Base-by-base conservation (phyloP, 1,140 invertebrate species). In the silkworm (Bombyx mori) region DNA sequence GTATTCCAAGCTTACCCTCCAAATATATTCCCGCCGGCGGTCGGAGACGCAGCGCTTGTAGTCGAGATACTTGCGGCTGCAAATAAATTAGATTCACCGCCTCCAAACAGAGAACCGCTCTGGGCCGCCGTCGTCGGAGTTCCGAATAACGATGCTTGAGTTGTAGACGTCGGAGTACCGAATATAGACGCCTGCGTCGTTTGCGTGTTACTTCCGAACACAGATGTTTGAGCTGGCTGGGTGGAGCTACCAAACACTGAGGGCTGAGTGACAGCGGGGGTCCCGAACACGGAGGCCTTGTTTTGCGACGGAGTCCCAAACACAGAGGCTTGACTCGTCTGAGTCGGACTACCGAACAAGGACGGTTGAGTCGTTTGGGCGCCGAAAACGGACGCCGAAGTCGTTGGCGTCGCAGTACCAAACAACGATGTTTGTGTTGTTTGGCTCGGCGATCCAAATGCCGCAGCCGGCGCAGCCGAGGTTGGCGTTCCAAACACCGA, bases 31-130 rank as follows among this genome's bases (percentile, higher is more conserved):
- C 81, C 82, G 8, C 70, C 26, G 71, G 52, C 63, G 77, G 1
- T 62, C 57, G 65, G 75, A 4, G 77, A 62, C 6, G 74, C 57
- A 2, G 78, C 72, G 45, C 61, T 79, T 0, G 79, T 84, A 7
- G 80, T 82, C 5, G 80, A 84, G 58, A 86, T 86, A 63, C 73
- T 84, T 7, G 75, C 81, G 1, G 79, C 61, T 1, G 78, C 78
- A 54, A 82, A 84, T 57, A 84, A 58, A 62, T 75, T 79, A 2
- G 66, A 54, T 54, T 77, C 79, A 7, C 58, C 67, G 1, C 68
- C 71, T 3, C 79, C 77, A 56, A 84, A 84, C 26, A 77, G 54
- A 6, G 81, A 81, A 6, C 69, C 64, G 54, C 69, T 66, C 52
- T 74, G 71, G 7, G 73, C 55, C 0, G 69, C 68, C 6, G 73